Base-by-base conservation (phyloP, 2,797 vertebrate genomes). In the Pseudocheirus occidentalis region DNA sequence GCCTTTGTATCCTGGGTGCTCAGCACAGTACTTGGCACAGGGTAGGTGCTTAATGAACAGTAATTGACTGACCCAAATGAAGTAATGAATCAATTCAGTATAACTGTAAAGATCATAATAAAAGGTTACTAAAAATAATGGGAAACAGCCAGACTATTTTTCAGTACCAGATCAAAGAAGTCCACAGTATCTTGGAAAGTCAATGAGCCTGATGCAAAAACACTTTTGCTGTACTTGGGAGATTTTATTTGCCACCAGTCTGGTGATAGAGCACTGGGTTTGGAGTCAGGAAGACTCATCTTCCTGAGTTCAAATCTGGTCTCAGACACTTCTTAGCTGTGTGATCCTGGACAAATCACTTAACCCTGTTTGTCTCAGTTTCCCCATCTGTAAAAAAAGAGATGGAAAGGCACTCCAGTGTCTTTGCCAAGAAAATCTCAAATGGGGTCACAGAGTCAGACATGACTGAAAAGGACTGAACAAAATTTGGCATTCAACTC, bases 181-280 rank as follows among this genome's bases (percentile, higher is more conserved):
- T 40, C 6, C n/a, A 81, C 62, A 4, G 16, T 21, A n/a, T 81
- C n/a, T 81, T 46, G 18, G 73, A 46, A 81, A 81, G 40, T 40
- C 73, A 46, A 9, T 46, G 73, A 81, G 21, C 21, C 73, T 46
- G 40, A 81, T 46, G 40, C 40, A 24, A 24, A 81, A 81, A 81
- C 6, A 81, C 3, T 81, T 7, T 81, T 46, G n/a, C 29, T 18
- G 5, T 1, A 55, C 46, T 62, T 93, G 92, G 28, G 28, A 28
- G 24, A 55, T 92, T 97, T 95, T 66, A 40, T 91, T 94, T 54
- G 24, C 40, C 10, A 50, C 93, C 93, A 96, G 90, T 28, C 95
- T 62, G 31, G 29, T 31, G 59, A 62, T 62, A 31, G 31, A 62
- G 59, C 11, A 31, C 29, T 34, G 29, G 58, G 29, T 0, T 11